Base-by-base conservation (phyloP, 92 coral and sea anemone genomes). In the Hydrozoanthus gracilis region DNA sequence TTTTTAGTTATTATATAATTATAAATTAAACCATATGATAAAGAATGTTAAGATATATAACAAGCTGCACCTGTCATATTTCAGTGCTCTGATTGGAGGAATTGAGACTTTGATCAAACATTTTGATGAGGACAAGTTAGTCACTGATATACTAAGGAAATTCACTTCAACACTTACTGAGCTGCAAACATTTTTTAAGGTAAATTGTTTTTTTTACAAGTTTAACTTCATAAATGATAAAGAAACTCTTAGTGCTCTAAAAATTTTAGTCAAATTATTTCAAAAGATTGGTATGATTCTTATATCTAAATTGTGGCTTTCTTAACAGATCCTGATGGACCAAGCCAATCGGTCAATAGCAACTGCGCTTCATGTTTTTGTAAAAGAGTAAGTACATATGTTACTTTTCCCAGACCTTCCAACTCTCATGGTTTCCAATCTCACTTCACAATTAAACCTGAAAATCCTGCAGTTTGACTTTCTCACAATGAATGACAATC, bases 261-360 rank as follows among this genome's bases (percentile, higher is more conserved):
- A 27, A 27, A 27, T 27, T 27, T 27, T 27, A 27, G 39, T 27
- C 39, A 27, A 27, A 27, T 27, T 27, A 27, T 27, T 27, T 27
- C 39, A 27, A 27, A n/a, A 45, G 7, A 46, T 4, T 14, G 10
- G 47, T 15, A 6, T 6, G 10, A 51, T 76, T 2, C 14, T 5
- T 18, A 16, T 16, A 44, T 51, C 64, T 45, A 35, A 14, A 76
- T 3, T 46, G 14, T 62, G 68, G 68, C 17, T 62, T 62, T 5
- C 5, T 62, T 7, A 7, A 54, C 48, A 96, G 98, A 95, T 91
- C 66, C 92, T 97, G 27, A 80, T 97, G 91, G 99, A 97, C 50
- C 99, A 97, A 88, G 95, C 99, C 11, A 95, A 97, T 49, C 77
- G 90, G 66, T 95, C 99, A 65, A 91, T 96, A 39, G 87, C 99